phyloP scores from a whole-genome alignment of 2,113 vertebrate genomes.

The Syngnathoides biaculeatus region DNA sequence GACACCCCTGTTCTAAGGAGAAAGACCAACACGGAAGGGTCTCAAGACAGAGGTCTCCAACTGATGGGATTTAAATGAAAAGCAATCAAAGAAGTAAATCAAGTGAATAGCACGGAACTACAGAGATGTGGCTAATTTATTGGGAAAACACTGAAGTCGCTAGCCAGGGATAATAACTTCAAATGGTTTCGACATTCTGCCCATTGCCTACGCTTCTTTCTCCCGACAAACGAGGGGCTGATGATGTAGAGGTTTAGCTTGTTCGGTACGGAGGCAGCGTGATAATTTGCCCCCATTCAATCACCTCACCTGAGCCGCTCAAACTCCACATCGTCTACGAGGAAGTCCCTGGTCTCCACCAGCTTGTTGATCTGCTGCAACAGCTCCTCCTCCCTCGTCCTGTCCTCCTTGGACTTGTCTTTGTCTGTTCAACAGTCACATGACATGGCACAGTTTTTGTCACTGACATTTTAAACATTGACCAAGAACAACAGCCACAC shows the following conservation, averaged over 20 bases:
- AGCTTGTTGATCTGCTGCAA: conserved; percentile 86
- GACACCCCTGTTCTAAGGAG: no score
- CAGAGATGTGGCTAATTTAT: not conserved
- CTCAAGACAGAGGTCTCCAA: no score
- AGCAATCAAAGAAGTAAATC: not conserved
- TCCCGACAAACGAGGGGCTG: not conserved
- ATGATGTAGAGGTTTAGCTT: not conserved
- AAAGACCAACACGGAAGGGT: no score
- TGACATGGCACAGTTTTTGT: not conserved
- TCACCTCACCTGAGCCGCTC: conserved; percentile 79
- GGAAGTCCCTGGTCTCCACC: conserved; percentile 87
- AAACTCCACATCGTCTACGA: conserved; percentile 88
- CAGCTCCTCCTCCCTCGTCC: conserved; percentile 78
- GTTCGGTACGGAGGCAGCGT: not conserved
- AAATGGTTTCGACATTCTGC: not conserved
- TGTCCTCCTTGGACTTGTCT: conserved; percentile 77
- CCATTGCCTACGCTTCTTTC: not conserved
- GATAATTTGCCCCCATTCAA: not conserved
- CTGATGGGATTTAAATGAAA: no score
- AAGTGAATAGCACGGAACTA: not conserved
- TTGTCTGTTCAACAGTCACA: conserved; percentile 68
- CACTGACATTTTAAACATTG: not conserved
- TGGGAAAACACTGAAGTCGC: not conserved
- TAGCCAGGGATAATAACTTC: not conserved
- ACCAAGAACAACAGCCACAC: not conserved